Evolutionary conservation across 1,140 invertebrate genomes (phyloP).

Genomic region (Augochlora pura): DNA sequence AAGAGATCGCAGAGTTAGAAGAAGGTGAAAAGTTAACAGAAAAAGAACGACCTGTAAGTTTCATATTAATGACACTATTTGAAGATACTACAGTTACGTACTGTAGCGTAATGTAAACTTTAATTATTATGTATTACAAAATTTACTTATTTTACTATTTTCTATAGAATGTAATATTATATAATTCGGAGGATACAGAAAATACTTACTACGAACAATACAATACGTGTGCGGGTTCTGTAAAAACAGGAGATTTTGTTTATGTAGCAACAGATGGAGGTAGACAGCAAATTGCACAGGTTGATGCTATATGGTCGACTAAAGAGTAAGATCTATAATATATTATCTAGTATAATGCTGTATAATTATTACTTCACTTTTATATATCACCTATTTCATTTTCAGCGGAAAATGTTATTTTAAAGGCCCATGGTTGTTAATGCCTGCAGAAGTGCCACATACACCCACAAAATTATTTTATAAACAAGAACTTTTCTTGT

Average conservation of each 20-base stretch:
- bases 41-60: slow-evolving; percentile 89
- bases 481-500: slow-evolving; percentile 96
- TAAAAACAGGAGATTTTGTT: slow-evolving; percentile 96
- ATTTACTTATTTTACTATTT: not conserved
- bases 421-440: slow-evolving; percentile 95
- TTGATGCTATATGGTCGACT: slow-evolving; percentile 96
- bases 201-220: slow-evolving; percentile 96
- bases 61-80: slow-evolving; percentile 21
- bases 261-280: slow-evolving; percentile 94
- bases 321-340: slow-evolving; percentile 85
- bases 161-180: slow-evolving; percentile 86
- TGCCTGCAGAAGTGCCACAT: slow-evolving; percentile 92
- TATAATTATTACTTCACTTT: not conserved
- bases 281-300: slow-evolving; percentile 94
- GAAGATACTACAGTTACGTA: not conserved
- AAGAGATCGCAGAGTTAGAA: slow-evolving; percentile 92
- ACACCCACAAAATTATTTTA: slow-evolving; percentile 91
- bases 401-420: slow-evolving; percentile 93
- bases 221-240: slow-evolving; percentile 89
- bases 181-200: slow-evolving; percentile 86
- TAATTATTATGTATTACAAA: not conserved
- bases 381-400: slow-evolving; percentile 54
- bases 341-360: not conserved
- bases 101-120: not conserved
- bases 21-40: slow-evolving; percentile 89